Percentiles rank a stretch among this genome's conserved stretches.
Evolutionary conservation across 2,888 invertebrate genomes (phyloP).

Genomic region (Hanleya hanleyi): DNA sequence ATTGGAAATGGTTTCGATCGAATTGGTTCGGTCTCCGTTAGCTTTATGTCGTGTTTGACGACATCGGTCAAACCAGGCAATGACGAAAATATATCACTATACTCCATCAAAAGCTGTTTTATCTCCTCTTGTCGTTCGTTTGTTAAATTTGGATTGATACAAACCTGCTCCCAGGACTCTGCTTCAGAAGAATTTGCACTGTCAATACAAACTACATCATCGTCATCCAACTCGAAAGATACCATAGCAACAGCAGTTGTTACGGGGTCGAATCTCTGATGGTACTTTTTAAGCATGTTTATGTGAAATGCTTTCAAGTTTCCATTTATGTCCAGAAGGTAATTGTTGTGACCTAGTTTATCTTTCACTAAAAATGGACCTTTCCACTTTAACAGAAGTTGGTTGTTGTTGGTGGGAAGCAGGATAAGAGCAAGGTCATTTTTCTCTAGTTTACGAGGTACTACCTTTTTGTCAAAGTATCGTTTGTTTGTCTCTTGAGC

Average conservation of each 20-base stretch:
- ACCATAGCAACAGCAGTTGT: not conserved
- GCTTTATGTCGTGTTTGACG: not conserved
- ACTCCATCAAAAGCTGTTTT: not conserved
- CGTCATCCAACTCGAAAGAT: not conserved
- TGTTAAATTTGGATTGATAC: not conserved
- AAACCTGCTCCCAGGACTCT: not conserved
- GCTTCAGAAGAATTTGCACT: not conserved
- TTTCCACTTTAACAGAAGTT: constrained; percentile 36
- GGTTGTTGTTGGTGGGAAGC: constrained; percentile 37
- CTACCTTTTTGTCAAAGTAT: constrained; percentile 34
- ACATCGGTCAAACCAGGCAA: not conserved
- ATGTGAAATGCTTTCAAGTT: constrained; percentile 28
- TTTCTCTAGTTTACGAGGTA: constrained; percentile 30
- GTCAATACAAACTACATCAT: not conserved
- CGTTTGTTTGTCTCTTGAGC: constrained; percentile 19
- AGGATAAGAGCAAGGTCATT: constrained; percentile 25
- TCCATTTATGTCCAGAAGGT: constrained; percentile 24
- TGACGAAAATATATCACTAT: not conserved
- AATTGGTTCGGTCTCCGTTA: not conserved
- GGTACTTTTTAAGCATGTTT: constrained; percentile 30
- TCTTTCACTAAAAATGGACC: constrained; percentile 32
- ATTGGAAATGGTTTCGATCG: not conserved
- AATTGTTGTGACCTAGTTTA: constrained; percentile 22
- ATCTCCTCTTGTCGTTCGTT: not conserved
- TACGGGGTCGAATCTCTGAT: constrained; percentile 4